Conservation (phyloP, 2,888 invertebrate genomes). For the Diplazon laetatorius region DNA sequence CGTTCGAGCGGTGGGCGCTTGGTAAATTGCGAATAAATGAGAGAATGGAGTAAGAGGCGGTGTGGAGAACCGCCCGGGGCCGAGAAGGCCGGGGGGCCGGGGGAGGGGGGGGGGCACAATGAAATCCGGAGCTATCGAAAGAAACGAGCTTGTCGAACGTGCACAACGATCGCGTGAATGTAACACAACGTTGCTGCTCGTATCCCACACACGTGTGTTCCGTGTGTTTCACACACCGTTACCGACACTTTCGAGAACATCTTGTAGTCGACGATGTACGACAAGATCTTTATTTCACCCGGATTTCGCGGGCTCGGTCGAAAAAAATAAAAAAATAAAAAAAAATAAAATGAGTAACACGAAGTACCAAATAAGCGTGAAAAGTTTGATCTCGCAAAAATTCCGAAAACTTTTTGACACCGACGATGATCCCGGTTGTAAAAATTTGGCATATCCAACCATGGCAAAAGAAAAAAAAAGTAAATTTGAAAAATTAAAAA, state of each 20-base stretch:
- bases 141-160: slow-evolving; percentile 44
- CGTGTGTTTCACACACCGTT: slow-evolving; percentile 27
- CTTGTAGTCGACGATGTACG: slow-evolving; percentile 76
- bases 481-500: too few species aligned
- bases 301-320: slow-evolving; percentile 28
- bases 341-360: too few species aligned
- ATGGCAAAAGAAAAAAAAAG: too few species aligned
- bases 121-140: slow-evolving; percentile 45
- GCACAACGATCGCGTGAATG: slow-evolving; percentile 18
- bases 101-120: too few species aligned
- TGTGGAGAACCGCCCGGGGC: slow-evolving; percentile 10
- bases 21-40: slow-evolving; percentile 34
- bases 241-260: slow-evolving; percentile 51
- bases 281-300: slow-evolving; percentile 79
- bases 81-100: too few species aligned
- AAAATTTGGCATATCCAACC: too few species aligned
- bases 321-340: too few species aligned
- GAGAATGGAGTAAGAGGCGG: slow-evolving; percentile 18
- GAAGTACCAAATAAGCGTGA: too few species aligned
- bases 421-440: too few species aligned
- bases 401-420: too few species aligned
- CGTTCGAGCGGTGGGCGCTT: slow-evolving; percentile 31
- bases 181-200: slow-evolving; percentile 36
- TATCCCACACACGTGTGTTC: slow-evolving; percentile 18
- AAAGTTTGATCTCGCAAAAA: too few species aligned